A percentile compares a stretch with the other conserved stretches of the same genome.
These are phyloP conservation scores for Mustela erminea DNA, from an alignment of 2,797 vertebrate species.

Conservation along the genomic window DNA sequence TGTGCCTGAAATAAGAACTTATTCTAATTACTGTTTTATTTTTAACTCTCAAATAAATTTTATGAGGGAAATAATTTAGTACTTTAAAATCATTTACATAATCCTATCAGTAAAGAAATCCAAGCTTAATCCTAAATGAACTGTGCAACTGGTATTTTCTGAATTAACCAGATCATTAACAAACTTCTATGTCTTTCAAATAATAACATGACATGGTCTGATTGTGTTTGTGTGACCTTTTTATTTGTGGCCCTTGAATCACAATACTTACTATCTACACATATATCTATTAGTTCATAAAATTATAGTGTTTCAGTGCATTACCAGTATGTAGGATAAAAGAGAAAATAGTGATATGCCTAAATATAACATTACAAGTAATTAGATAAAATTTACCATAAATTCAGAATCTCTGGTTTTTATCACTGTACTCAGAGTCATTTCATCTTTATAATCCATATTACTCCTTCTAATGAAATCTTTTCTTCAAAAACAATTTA, in stretches of 20 bases:
- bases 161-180: slow-evolving; percentile 19
- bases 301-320: neutral
- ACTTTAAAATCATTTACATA: slow-evolving; percentile 54
- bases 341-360: neutral
- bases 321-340: neutral
- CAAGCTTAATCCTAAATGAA: neutral
- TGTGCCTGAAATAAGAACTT: slow-evolving; percentile 72
- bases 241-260: neutral
- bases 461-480: neutral
- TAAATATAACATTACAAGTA: neutral
- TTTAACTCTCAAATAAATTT: slow-evolving; percentile 43
- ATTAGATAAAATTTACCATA: neutral
- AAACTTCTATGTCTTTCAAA: neutral
- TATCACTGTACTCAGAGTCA: neutral
- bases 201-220: neutral
- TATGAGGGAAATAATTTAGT: neutral
- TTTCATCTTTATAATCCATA: neutral
- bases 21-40: slow-evolving; percentile 47
- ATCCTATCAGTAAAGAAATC: neutral
- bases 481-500: slow-evolving; percentile 1
- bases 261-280: neutral
- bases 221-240: slow-evolving; percentile 23
- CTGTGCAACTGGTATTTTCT: slow-evolving; percentile 36
- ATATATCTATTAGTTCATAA: neutral
- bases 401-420: neutral